A percentile compares a stretch with the other conserved stretches of the same genome.
phyloP scores from a whole-genome alignment of 1,140 invertebrate species.

The Branchinecta lynchi region DNA sequence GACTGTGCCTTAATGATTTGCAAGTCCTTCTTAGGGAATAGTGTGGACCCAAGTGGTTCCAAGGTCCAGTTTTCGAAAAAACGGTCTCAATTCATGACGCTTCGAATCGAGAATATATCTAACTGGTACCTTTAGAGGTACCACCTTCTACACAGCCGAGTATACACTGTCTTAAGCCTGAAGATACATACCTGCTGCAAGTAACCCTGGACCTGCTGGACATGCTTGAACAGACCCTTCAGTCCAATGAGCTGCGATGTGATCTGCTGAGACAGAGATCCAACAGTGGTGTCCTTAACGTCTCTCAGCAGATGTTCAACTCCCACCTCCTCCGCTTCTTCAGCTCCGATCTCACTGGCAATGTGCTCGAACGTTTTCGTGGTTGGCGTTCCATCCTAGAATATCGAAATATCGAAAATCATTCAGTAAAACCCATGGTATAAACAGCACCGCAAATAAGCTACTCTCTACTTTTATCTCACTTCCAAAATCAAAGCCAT shows the following conservation, averaged over 20 bases:
- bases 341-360: conserved; percentile 98
- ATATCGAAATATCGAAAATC: conserved; percentile 21
- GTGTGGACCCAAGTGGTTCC: no score
- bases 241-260: conserved; percentile 93
- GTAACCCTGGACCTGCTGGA: conserved; percentile 84
- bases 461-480: no score
- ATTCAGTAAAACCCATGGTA: conserved; percentile 17
- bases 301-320: conserved; percentile 96
- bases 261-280: conserved; percentile 90
- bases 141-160: no score
- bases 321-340: conserved; percentile 99
- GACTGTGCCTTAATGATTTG: no score
- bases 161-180: no score
- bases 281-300: conserved; percentile 98
- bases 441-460: no score
- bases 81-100: no score
- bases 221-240: conserved; percentile 87
- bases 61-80: no score
- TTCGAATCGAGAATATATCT: no score
- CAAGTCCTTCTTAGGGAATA: no score
- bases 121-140: no score
- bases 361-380: conserved; percentile 99
- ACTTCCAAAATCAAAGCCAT: no score
- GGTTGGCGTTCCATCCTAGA: conserved; percentile 90
- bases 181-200: conserved; percentile 47